These are phyloP conservation scores for Dendrolimus punctatus DNA, from an alignment of 1,140 invertebrate genomes.

Conservation along the genomic window DNA sequence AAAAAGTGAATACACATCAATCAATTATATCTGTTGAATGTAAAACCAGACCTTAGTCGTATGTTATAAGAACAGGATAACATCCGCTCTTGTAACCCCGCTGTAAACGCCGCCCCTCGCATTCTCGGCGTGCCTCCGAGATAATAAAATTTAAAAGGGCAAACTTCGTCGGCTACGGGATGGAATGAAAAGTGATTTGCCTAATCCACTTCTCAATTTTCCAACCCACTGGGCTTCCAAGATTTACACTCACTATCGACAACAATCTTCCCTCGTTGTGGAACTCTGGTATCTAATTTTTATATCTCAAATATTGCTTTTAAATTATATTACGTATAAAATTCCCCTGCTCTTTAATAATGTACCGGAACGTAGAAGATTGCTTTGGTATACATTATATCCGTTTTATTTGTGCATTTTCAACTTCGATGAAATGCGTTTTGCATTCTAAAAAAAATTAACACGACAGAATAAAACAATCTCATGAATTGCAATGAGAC, in stretches of 20 bases:
- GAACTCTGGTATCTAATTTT: slow-evolving; percentile 3
- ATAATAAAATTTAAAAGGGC: slow-evolving; percentile 69
- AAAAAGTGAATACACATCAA: too few species aligned
- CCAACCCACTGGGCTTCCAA: slow-evolving; percentile 43
- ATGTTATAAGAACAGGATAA: background rate
- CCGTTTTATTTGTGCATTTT: too few species aligned
- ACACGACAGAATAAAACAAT: too few species aligned
- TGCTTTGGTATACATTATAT: too few species aligned
- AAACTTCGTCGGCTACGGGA: slow-evolving; percentile 57
- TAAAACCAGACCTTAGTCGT: background rate
- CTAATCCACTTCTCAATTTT: slow-evolving; percentile 70
- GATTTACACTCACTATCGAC: slow-evolving; percentile 45
- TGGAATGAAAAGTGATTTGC: slow-evolving; percentile 69
- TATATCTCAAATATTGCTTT: background rate
- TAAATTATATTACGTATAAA: background rate
- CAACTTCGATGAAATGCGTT: too few species aligned
- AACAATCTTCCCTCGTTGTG: slow-evolving; percentile 23
- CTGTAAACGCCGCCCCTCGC: slow-evolving; percentile 24
- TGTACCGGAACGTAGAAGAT: too few species aligned
- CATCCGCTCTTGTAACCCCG: slow-evolving; percentile 9
- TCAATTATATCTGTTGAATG: too few species aligned
- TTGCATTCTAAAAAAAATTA: too few species aligned
- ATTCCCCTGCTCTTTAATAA: too few species aligned
- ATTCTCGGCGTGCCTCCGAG: slow-evolving; percentile 29
- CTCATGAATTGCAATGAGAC: too few species aligned